Conservation (phyloP, 2,113 vertebrate genomes). For the Ictalurus punctatus region DNA sequence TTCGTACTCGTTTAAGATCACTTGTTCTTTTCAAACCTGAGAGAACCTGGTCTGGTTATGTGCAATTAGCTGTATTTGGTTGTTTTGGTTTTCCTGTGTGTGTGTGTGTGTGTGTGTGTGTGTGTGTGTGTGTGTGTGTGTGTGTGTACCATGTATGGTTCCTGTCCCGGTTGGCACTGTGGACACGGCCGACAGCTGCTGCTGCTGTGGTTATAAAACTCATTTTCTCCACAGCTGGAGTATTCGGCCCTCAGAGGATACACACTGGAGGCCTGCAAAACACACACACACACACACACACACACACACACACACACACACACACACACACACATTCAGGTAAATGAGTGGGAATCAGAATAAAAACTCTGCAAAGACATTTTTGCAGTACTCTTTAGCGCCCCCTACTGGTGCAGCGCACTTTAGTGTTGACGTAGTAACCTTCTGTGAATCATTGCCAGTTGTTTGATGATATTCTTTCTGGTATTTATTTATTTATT, state of each 20-base stretch:
- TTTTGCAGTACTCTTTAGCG: too few relatives aligned
- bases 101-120: not conserved
- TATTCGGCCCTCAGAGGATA: constrained; percentile 82
- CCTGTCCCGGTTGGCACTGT: constrained; percentile 89
- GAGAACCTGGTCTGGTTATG: not conserved
- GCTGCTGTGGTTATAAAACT: constrained; percentile 93
- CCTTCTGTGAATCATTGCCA: too few relatives aligned
- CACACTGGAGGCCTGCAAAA: constrained; percentile 81
- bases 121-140: constrained; percentile 29
- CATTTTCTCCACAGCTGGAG: constrained; percentile 90
- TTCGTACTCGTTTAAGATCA: not conserved
- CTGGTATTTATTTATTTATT: too few relatives aligned
- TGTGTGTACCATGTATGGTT: constrained; percentile 86
- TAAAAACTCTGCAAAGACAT: too few relatives aligned
- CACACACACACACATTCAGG: constrained; percentile 12
- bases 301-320: constrained; percentile 40
- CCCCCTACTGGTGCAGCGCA: too few relatives aligned
- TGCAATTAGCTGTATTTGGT: not conserved
- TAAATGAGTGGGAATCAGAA: not conserved
- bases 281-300: constrained; percentile 40
- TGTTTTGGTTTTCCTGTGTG: not conserved
- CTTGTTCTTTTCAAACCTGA: constrained; percentile 48
- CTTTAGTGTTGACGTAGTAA: too few relatives aligned
- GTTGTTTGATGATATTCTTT: too few relatives aligned
- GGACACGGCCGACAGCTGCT: constrained; percentile 91